Percentiles rank a stretch among this genome's conserved stretches.
These are phyloP conservation scores for Anarhynchus alexandrinus DNA, from an alignment of 2,113 vertebrate species.

Conservation along the genomic window DNA sequence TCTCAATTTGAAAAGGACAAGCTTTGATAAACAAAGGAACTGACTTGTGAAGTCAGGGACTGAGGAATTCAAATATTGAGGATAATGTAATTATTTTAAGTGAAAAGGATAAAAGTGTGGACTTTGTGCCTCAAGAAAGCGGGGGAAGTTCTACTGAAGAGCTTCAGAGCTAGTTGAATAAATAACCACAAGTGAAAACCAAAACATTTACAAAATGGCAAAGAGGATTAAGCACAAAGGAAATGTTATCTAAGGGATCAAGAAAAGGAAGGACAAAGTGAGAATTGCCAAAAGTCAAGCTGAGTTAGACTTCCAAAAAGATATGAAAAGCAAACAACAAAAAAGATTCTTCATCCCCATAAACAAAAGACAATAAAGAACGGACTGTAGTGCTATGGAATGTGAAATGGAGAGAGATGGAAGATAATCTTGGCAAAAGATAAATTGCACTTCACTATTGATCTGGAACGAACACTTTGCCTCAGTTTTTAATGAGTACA, in stretches of 20 bases:
- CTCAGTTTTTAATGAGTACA: neutral
- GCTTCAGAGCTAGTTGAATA: neutral
- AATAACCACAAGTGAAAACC: neutral
- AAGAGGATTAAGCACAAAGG: slow-evolving; percentile 5
- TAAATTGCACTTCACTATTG: neutral
- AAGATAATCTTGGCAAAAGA: neutral
- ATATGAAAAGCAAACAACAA: neutral
- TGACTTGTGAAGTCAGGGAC: neutral
- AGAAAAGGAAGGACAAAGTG: slow-evolving; percentile 4
- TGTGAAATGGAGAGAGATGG: neutral
- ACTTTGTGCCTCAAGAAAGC: neutral
- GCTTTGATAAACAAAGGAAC: neutral
- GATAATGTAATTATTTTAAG: neutral
- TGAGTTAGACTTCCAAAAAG: neutral
- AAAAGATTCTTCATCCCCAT: neutral
- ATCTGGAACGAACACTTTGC: neutral
- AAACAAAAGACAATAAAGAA: slow-evolving; percentile 1
- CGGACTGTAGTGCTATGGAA: neutral
- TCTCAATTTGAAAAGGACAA: neutral
- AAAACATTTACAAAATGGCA: slow-evolving; percentile 29
- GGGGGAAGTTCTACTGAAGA: neutral
- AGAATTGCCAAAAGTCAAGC: slow-evolving; percentile 13
- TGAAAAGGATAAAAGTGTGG: neutral
- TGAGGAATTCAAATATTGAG: neutral
- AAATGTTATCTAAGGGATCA: neutral